Percentiles rank a stretch among this genome's conserved stretches.
phyloP scores from a whole-genome alignment of 2,113 vertebrate species.

The Hylia prasina region DNA sequence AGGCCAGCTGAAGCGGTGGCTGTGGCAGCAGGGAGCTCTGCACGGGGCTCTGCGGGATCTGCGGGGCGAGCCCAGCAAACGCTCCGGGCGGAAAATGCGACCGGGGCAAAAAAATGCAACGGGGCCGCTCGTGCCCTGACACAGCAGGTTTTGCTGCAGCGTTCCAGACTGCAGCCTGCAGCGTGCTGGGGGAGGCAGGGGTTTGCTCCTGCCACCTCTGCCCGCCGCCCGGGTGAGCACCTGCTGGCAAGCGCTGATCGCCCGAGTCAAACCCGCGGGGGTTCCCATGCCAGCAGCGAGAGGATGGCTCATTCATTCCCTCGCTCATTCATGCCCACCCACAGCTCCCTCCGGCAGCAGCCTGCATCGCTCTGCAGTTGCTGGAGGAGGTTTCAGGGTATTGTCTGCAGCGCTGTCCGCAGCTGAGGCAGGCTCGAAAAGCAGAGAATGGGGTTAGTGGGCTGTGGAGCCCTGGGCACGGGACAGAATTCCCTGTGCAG shows the following conservation, averaged over 20 bases:
- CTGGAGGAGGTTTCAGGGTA: not conserved
- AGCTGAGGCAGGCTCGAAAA: no score
- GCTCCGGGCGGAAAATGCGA: not conserved
- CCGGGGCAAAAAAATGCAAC: not conserved
- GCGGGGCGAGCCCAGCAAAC: not conserved
- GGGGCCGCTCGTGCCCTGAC: not conserved
- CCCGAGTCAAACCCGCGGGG: not conserved
- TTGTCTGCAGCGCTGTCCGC: not conserved
- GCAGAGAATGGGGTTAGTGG: not conserved
- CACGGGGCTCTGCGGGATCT: not conserved
- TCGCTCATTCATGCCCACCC: conserved; percentile 28
- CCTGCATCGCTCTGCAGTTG: not conserved
- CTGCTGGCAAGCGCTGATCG: not conserved
- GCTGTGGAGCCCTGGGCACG: not conserved
- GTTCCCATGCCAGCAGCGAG: not conserved
- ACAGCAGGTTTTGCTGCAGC: not conserved
- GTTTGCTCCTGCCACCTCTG: not conserved
- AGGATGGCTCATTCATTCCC: not conserved
- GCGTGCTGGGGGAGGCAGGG: not conserved
- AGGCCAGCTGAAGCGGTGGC: not conserved
- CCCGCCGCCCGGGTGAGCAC: not conserved
- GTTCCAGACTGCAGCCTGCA: not conserved
- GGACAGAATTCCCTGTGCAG: not conserved
- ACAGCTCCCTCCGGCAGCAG: not conserved
- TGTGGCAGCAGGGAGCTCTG: not conserved